phyloP scores from a whole-genome alignment of 2,888 invertebrate species.

The Periphyllus acericola region DNA sequence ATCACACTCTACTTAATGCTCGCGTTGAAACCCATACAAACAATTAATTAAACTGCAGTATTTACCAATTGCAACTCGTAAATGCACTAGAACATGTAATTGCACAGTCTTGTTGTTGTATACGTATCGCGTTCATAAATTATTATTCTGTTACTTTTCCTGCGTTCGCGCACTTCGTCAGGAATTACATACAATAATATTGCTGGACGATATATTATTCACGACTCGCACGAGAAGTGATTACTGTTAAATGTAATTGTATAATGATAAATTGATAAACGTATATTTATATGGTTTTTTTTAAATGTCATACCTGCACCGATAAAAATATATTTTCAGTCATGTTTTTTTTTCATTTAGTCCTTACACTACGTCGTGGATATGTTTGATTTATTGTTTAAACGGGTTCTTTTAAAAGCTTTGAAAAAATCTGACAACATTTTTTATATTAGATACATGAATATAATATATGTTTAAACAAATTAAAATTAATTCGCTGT shows the following conservation, averaged over 20 bases:
- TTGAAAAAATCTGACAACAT: slow-evolving; percentile 9
- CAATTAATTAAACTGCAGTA: not conserved
- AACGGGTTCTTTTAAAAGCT: slow-evolving; percentile 33
- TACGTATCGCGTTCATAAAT: not conserved
- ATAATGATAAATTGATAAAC: slow-evolving; percentile 8
- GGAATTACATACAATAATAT: not conserved
- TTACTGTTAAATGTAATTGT: slow-evolving; percentile 20
- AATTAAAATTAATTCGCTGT: not conserved
- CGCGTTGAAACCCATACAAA: not conserved
- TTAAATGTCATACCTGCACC: not conserved
- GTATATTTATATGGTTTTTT: slow-evolving; percentile 19
- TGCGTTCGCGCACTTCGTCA: not conserved
- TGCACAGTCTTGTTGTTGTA: not conserved
- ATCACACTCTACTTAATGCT: not conserved
- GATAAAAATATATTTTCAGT: slow-evolving; percentile 7
- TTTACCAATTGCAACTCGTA: not conserved
- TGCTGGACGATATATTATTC: not conserved
- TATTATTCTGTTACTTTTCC: not conserved
- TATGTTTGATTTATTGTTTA: slow-evolving; percentile 35
- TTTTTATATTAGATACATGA: not conserved
- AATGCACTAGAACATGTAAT: not conserved
- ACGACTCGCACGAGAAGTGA: not conserved
- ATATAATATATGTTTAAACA: slow-evolving; percentile 10
- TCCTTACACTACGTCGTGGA: slow-evolving; percentile 11
- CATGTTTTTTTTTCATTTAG: not conserved